Conservation (phyloP, 2,797 vertebrate species). For the Taenioides sp. region DNA sequence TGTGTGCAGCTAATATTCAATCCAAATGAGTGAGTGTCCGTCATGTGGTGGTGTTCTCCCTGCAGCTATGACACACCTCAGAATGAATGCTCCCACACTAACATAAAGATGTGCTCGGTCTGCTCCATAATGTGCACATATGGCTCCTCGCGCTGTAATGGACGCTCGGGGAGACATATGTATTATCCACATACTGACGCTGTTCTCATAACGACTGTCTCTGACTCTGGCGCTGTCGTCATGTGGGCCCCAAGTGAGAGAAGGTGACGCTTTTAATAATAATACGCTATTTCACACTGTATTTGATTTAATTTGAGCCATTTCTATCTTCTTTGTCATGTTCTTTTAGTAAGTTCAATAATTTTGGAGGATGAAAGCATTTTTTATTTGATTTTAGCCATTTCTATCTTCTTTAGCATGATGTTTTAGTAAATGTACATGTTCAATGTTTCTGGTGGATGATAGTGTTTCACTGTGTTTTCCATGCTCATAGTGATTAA, state of each 20-base stretch:
- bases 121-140: constrained; percentile 23
- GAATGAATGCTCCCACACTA: constrained; percentile 24
- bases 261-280: background rate
- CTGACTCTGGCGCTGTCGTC: background rate
- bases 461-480: too few species aligned
- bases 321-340: constrained; percentile 3
- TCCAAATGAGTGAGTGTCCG: constrained; percentile 18
- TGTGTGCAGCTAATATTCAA: background rate
- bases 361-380: background rate
- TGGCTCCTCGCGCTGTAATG: constrained; percentile 25
- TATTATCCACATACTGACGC: constrained; percentile 19
- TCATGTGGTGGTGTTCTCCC: constrained; percentile 23
- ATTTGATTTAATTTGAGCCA: constrained; percentile 5
- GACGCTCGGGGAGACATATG: constrained; percentile 11
- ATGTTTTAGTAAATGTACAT: background rate
- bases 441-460: background rate
- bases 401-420: background rate
- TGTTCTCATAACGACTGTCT: background rate
- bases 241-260: background rate
- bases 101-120: constrained; percentile 17
- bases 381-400: constrained; percentile 2
- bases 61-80: constrained; percentile 12
- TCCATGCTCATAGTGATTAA: too few species aligned
- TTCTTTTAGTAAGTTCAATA: background rate
- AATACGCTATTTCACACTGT: background rate